Percentiles rank a stretch among this genome's conserved stretches.
phyloP scores from a whole-genome alignment of 2,797 vertebrate genomes.

The Anguilla pacifica region DNA sequence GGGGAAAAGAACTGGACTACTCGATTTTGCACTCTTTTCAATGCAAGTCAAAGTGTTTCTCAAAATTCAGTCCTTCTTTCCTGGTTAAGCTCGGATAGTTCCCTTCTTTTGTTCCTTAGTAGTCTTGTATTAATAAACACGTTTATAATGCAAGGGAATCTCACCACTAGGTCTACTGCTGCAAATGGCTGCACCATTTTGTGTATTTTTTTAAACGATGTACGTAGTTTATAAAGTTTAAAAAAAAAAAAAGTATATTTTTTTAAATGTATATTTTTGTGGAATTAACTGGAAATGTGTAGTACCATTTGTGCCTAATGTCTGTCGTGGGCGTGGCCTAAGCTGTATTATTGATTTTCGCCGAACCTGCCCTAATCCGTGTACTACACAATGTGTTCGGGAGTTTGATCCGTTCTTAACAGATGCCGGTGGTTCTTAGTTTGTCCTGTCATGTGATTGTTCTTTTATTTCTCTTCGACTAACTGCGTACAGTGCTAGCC shows the following conservation, averaged over 20 bases:
- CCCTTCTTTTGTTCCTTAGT: not conserved
- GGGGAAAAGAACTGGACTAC: not conserved
- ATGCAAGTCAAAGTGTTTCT: not conserved
- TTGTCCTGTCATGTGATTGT: not conserved
- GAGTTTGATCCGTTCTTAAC: not conserved
- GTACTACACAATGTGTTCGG: not conserved
- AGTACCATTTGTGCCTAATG: not conserved
- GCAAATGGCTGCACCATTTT: constrained; percentile 46
- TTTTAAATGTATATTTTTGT: constrained; percentile 51
- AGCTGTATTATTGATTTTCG: not conserved
- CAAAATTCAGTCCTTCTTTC: not conserved
- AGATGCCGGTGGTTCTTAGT: not conserved
- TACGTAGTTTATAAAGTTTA: constrained; percentile 52
- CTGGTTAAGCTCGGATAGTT: not conserved
- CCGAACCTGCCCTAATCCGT: not conserved
- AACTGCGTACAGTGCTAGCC: not conserved
- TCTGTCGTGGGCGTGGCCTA: not conserved
- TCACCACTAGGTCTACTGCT: not conserved
- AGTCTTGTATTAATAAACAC: not conserved
- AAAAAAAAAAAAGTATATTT: constrained; percentile 56
- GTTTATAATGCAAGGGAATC: not conserved
- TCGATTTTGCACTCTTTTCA: not conserved
- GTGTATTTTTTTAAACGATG: constrained; percentile 52
- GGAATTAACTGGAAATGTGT: constrained; percentile 67
- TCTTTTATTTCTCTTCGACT: not conserved